phyloP scores from a whole-genome alignment of 2,888 invertebrate genomes.

The Taphrorychus bicolor region DNA sequence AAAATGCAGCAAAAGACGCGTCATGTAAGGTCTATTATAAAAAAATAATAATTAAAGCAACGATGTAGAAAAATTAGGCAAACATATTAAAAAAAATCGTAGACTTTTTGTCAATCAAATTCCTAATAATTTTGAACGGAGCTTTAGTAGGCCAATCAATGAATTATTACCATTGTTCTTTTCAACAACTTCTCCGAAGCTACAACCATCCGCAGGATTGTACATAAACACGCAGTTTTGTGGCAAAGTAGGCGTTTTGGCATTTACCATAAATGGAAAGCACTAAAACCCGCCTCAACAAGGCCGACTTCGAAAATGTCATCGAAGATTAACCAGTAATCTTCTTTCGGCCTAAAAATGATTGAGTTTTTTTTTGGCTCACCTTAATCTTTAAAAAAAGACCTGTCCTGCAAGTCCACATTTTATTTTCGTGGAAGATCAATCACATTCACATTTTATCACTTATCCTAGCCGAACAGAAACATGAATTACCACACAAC shows the following conservation, averaged over 20 bases:
- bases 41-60: too few relatives aligned
- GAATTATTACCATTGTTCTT: too few relatives aligned
- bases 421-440: neutral
- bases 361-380: conserved; percentile 6
- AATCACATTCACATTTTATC: conserved; percentile 1
- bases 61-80: too few relatives aligned
- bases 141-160: too few relatives aligned
- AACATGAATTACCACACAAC: neutral
- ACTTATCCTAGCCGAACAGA: neutral
- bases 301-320: conserved; percentile 37
- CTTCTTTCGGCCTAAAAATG: conserved; percentile 25
- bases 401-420: neutral
- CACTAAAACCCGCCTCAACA: conserved; percentile 24
- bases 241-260: conserved; percentile 33
- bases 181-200: too few relatives aligned
- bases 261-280: conserved; percentile 31
- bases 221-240: conserved; percentile 11
- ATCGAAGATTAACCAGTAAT: conserved; percentile 30
- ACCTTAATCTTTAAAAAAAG: neutral
- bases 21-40: too few relatives aligned
- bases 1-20: too few relatives aligned
- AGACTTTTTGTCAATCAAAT: too few relatives aligned
- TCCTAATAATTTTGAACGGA: too few relatives aligned
- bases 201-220: conserved; percentile 9
- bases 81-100: too few relatives aligned